These are phyloP conservation scores for Apantesis nais DNA, from an alignment of 2,888 invertebrate species.

Conservation along the genomic window DNA sequence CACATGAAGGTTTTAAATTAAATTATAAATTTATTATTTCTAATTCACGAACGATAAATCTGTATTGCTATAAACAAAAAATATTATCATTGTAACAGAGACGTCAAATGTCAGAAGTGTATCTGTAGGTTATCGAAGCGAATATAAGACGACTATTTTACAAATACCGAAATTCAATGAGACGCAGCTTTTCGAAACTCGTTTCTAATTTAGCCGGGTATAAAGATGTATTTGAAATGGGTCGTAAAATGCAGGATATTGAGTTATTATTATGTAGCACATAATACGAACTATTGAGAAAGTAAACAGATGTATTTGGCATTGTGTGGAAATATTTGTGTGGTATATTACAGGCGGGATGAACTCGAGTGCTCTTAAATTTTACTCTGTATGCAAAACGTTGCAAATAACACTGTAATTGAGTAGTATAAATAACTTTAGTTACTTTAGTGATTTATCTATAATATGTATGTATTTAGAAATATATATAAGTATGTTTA, in stretches of 20 bases:
- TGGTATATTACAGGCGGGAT: background rate
- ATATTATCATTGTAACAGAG: conserved; percentile 12
- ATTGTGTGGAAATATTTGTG: conserved; percentile 4
- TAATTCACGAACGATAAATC: conserved; percentile 1
- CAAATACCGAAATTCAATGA: background rate
- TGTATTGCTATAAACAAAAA: conserved; percentile 7
- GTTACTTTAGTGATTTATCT: too few relatives aligned
- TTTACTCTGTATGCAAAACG: background rate
- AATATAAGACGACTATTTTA: conserved; percentile 8
- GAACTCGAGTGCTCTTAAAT: background rate
- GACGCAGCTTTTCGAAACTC: background rate
- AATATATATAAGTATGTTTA: too few relatives aligned
- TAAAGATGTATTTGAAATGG: conserved; percentile 25
- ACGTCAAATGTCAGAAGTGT: conserved; percentile 33
- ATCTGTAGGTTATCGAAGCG: conserved; percentile 39
- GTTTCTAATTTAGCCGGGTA: conserved; percentile 22
- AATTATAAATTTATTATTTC: background rate
- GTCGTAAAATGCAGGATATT: conserved; percentile 35
- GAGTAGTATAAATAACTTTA: background rate
- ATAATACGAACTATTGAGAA: conserved; percentile 8
- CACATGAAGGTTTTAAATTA: background rate
- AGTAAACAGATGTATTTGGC: background rate
- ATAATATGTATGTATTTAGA: too few relatives aligned
- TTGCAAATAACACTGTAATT: background rate
- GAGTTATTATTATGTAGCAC: conserved; percentile 11